Evolutionary conservation across 1,140 invertebrate species (phyloP), one percentile per base, ranked within the genome.

Genomic region (Potamilus streckersoni): DNA sequence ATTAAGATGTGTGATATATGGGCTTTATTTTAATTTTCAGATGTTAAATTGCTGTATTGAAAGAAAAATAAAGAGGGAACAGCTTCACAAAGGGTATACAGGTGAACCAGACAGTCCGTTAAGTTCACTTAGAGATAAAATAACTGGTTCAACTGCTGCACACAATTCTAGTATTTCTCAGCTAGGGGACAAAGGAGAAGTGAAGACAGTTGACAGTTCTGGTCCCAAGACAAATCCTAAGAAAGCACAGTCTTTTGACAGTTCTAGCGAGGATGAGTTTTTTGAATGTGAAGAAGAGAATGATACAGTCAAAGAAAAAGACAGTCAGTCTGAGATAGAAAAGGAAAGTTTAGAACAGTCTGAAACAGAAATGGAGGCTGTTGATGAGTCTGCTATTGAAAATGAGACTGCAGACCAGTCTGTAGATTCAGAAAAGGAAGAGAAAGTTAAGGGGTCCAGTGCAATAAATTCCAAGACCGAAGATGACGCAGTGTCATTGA

Each of bases 1-100:
- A 8, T 8, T 49, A 11, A 49, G 38, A 49, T 49, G 38, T 49
- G 4, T 6, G 38, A 49, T 49, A 49, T 49, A 49, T 11, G 11
- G 38, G 4, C 38, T 49, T 49, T 49, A 49, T 49, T 49, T 49
- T 49, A 49, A 49, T 8, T 87, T 87, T 60, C 93, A 99, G 92
- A 96, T 99, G 94, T 90, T 99, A 14, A 99, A 99, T 88, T 97
- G 96, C 87, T 99, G 98, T 88, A 97, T 99, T 79, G 93, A 94
- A 72, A 93, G 95, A 74, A 93, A 92, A 79, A 92, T 87, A 68
- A 93, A 89, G 91, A 92, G 86, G 82, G 88, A 90, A 73, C 76
- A 79, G 60, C 69, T 83, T 19, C 80, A 78, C 64, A 83, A 80
- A 67, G 81, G 81, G 12, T 83, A 83, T n/a, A 78, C 79, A 58